Conservation (phyloP, 2,797 vertebrate genomes). For the Pipistrellus nathusii region DNA sequence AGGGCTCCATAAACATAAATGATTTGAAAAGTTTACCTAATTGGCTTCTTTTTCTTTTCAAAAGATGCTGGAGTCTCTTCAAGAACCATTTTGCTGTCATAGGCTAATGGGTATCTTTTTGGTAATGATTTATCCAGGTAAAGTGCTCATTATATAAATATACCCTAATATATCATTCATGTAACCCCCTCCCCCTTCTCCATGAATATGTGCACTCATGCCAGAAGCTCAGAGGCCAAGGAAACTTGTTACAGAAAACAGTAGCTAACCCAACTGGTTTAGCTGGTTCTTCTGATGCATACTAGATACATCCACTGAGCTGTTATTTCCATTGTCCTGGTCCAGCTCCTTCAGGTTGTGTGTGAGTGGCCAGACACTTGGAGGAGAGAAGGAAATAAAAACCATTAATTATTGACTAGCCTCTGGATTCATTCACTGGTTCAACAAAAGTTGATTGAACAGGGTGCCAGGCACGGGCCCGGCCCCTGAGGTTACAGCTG, state of each 20-base stretch:
- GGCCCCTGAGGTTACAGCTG: background rate
- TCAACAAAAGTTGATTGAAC: conserved; percentile 61
- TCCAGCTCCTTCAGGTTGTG: conserved; percentile 68
- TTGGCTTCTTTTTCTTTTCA: background rate
- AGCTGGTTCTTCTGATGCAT: conserved; percentile 49
- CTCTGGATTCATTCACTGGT: conserved; percentile 41
- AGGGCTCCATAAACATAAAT: background rate
- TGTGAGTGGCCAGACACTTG: background rate
- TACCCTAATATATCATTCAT: background rate
- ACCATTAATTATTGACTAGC: conserved; percentile 69
- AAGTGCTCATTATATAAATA: conserved; percentile 19
- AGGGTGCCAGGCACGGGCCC: background rate
- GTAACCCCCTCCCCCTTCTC: background rate
- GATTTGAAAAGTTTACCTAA: background rate
- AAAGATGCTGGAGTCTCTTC: background rate
- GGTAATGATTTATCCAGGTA: conserved; percentile 10
- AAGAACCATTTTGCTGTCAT: background rate
- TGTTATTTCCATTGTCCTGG: conserved; percentile 67
- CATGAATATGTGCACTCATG: conserved; percentile 26
- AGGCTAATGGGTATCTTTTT: background rate
- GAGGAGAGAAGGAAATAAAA: conserved; percentile 66
- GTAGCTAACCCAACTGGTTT: conserved; percentile 46
- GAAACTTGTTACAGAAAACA: conserved; percentile 62
- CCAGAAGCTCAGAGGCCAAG: conserved; percentile 1
- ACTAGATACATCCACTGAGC: conserved; percentile 5